These are phyloP conservation scores for Cotesia congregata DNA, from an alignment of 2,888 invertebrate species.

Conservation along the genomic window DNA sequence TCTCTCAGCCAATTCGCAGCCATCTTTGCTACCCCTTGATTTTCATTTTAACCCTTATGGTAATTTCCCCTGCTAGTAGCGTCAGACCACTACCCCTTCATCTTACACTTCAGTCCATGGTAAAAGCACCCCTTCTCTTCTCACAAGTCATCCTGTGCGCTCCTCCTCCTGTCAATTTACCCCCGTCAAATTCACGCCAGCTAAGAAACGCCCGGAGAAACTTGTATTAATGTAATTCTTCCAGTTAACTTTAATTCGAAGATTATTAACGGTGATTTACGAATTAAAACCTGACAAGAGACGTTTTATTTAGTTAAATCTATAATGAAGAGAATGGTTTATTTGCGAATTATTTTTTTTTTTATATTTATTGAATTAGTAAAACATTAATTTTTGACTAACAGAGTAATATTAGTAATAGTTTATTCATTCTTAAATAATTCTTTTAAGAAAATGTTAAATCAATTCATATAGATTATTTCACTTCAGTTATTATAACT, in stretches of 20 bases:
- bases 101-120: constrained; percentile 57
- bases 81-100: constrained; percentile 59
- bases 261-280: not conserved
- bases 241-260: not conserved
- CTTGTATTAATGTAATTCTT: constrained; percentile 5
- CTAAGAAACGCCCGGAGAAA: constrained; percentile 25
- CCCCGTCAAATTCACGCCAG: constrained; percentile 47
- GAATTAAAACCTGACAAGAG: no score
- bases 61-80: constrained; percentile 54
- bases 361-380: no score
- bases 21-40: constrained; percentile 65
- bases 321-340: no score
- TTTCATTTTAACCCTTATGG: constrained; percentile 58
- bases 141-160: constrained; percentile 46
- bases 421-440: no score
- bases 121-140: constrained; percentile 38
- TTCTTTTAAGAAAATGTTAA: no score
- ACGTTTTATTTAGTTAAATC: no score
- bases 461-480: no score
- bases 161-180: constrained; percentile 55
- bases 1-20: constrained; percentile 56
- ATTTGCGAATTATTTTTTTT: no score
- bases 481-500: no score
- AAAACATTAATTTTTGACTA: no score
- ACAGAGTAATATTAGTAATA: no score